Conservation (phyloP, 2,888 invertebrate genomes). For the Apotomis capreana region DNA sequence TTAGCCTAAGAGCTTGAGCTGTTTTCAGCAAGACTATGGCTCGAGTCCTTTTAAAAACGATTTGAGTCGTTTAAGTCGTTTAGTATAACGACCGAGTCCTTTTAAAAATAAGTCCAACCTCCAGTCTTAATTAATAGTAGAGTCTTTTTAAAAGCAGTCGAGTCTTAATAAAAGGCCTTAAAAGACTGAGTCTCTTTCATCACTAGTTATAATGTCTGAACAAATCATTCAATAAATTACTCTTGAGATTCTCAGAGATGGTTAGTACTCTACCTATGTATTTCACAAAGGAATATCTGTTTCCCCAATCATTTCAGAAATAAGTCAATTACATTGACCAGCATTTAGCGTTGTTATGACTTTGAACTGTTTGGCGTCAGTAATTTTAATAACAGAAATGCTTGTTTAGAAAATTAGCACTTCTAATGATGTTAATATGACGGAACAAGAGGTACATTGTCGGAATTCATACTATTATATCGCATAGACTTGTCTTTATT, state of each 20-base stretch:
- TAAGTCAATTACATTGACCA: constrained; percentile 17
- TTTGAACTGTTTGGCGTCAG: background rate
- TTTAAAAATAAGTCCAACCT: too few relatives aligned
- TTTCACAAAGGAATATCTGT: constrained; percentile 10
- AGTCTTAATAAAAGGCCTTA: too few relatives aligned
- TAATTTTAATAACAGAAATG: constrained; percentile 17
- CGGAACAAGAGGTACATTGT: constrained; percentile 26
- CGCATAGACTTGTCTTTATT: constrained; percentile 30
- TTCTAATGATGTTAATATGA: constrained; percentile 6
- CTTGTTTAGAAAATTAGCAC: constrained; percentile 29
- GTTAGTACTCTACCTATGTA: background rate
- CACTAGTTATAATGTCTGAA: too few relatives aligned
- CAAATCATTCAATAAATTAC: background rate
- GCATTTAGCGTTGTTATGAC: constrained; percentile 16
- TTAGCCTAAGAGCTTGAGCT: too few relatives aligned
- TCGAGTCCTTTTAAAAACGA: too few relatives aligned
- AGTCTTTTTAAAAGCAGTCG: too few relatives aligned
- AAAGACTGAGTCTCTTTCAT: too few relatives aligned
- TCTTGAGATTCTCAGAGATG: too few relatives aligned
- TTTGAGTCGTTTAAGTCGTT: too few relatives aligned
- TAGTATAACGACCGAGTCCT: too few relatives aligned
- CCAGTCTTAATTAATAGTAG: too few relatives aligned
- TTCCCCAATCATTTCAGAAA: background rate
- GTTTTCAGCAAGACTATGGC: too few relatives aligned
- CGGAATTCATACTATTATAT: constrained; percentile 17